These are phyloP conservation scores for Mesembrinibis cayennensis DNA, from an alignment of 2,113 vertebrate genomes.

Conservation along the genomic window DNA sequence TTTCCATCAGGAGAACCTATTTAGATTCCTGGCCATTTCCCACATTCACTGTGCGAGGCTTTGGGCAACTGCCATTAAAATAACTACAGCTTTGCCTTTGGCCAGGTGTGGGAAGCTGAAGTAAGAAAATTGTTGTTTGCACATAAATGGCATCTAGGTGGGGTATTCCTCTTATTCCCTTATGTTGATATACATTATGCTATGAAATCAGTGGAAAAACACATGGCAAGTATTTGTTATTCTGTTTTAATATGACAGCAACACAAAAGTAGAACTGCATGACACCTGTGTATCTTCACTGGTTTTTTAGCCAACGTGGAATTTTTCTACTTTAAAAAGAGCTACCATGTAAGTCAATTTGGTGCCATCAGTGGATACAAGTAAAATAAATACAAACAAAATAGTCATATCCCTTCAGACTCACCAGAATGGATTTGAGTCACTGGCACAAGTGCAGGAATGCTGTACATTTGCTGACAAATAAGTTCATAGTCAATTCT, in stretches of 20 bases:
- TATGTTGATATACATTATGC: neutral
- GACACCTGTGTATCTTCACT: neutral
- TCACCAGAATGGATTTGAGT: neutral
- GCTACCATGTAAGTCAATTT: neutral
- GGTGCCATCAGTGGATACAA: neutral
- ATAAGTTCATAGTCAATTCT: neutral
- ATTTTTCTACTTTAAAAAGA: neutral
- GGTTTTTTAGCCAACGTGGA: neutral
- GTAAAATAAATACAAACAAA: slow-evolving; percentile 6
- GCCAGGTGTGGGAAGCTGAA: neutral
- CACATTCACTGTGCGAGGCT: neutral
- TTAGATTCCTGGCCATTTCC: neutral
- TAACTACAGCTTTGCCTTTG: neutral
- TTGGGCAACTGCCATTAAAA: neutral
- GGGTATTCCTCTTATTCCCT: neutral
- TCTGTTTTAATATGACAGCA: neutral
- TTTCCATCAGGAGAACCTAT: neutral
- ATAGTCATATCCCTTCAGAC: neutral
- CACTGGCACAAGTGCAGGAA: neutral
- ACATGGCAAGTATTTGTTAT: neutral
- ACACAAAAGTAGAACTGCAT: neutral
- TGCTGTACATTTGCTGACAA: neutral
- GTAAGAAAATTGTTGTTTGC: neutral
- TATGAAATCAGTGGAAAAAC: neutral
- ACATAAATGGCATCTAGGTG: neutral